Evolutionary conservation across 1,140 invertebrate species (phyloP).

Genomic region (Pollicipes pollicipes): DNA sequence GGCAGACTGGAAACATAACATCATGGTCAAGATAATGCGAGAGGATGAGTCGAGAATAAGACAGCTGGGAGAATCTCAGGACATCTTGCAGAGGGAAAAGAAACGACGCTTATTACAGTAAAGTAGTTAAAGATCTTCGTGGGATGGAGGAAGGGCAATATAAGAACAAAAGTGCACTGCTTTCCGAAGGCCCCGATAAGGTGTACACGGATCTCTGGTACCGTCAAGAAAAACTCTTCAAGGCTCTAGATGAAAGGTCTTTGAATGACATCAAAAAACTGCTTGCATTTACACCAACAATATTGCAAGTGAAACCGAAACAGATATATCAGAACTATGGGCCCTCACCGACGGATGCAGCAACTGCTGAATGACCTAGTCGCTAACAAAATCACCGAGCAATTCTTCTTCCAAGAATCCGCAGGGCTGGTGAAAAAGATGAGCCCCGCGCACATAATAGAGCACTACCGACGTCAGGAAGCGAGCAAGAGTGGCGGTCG

Average conservation of each 20-base stretch:
- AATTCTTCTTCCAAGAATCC: neutral
- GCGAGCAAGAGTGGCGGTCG: neutral
- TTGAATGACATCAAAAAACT: neutral
- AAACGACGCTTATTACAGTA: neutral
- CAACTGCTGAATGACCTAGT: neutral
- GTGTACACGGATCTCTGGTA: neutral
- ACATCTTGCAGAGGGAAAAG: neutral
- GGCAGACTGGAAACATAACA: neutral
- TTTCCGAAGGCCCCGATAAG: neutral
- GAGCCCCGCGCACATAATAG: neutral
- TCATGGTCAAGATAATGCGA: neutral
- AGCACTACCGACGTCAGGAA: neutral
- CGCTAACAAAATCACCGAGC: neutral
- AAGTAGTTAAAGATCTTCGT: neutral
- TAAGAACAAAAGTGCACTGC: neutral
- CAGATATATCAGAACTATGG: neutral
- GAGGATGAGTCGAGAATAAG: neutral
- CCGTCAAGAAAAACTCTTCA: neutral
- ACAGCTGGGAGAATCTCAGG: neutral
- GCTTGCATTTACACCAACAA: neutral
- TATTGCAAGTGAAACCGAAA: neutral
- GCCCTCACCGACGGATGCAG: neutral
- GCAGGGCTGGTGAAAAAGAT: neutral
- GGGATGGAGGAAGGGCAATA: neutral
- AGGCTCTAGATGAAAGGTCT: neutral